Evolutionary conservation across 1,140 invertebrate genomes (phyloP), one percentile per base, ranked within the genome.

Genomic region (Drosophila aff.): DNA sequence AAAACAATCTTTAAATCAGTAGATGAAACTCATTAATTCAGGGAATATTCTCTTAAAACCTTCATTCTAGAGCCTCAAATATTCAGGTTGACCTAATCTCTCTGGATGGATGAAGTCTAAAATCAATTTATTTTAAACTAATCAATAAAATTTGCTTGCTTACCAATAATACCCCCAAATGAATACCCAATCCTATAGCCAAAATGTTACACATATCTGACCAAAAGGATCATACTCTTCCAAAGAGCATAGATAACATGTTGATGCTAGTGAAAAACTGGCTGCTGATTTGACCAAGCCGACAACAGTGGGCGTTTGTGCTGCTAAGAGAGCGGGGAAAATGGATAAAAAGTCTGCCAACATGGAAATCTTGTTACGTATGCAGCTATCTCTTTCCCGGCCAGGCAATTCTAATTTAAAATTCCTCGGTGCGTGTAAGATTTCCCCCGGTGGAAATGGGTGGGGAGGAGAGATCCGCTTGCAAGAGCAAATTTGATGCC

Each of bases 401-500:
- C 71, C 74, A 61, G 77, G 78, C 71, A 84, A 73, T 84, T 89
- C 84, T 90, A 89, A 90, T 90, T 72, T 90, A 57, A 72, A 84
- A 81, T 81, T 90, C 84, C 74, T 36, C 36, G 44, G 63, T 76
- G 74, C 72, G 72, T 79, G 53, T 63, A 23, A 62, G 52, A 49
- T 71, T 55, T 44, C 26, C 44, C 18, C 49, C 18, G 15, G 15
- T 18, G 40, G 55, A 69, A 66, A 41, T 18, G 33, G 61, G 21
- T 13, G 16, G 40, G 18, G 18, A 5, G 46, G 38, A 26, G 41
- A 43, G 43, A 65, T 79, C 60, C 62, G 50, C 53, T 79, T 72
- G 76, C 76, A 72, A 64, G 76, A 72, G 84, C 84, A 87, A 87
- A 87, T 87, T 87, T 87, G 84, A 89, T 90, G 53, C 77, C 84